phyloP scores from a whole-genome alignment of 2,113 vertebrate genomes.

The Pitta sordida region DNA sequence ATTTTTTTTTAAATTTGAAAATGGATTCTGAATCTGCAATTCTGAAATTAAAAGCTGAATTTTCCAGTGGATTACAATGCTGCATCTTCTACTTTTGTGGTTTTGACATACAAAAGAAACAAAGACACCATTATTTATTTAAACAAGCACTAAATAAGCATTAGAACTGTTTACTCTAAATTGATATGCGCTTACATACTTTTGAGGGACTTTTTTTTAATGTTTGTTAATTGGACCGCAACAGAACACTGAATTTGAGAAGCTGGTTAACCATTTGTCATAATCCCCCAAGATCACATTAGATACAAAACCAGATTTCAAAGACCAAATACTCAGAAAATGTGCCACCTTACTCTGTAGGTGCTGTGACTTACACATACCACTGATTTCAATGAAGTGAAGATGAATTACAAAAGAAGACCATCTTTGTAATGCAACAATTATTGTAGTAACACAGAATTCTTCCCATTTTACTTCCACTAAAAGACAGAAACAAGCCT shows the following conservation, averaged over 20 bases:
- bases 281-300: neutral
- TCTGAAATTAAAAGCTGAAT: neutral
- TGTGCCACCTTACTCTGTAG: neutral
- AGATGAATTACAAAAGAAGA: neutral
- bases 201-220: neutral
- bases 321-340: neutral
- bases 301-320: neutral
- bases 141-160: constrained; percentile 38
- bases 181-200: constrained; percentile 3
- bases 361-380: neutral
- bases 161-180: constrained; percentile 15
- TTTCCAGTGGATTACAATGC: neutral
- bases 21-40: neutral
- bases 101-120: neutral
- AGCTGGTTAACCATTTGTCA: neutral
- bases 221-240: neutral
- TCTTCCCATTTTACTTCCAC: neutral
- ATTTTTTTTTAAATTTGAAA: neutral
- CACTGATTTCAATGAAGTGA: neutral
- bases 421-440: neutral
- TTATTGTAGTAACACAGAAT: neutral
- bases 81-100: neutral
- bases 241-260: neutral
- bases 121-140: neutral
- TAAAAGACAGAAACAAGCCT: neutral